Evolutionary conservation across 2,888 invertebrate species (phyloP).

Genomic region (Hypomecis atomaria): DNA sequence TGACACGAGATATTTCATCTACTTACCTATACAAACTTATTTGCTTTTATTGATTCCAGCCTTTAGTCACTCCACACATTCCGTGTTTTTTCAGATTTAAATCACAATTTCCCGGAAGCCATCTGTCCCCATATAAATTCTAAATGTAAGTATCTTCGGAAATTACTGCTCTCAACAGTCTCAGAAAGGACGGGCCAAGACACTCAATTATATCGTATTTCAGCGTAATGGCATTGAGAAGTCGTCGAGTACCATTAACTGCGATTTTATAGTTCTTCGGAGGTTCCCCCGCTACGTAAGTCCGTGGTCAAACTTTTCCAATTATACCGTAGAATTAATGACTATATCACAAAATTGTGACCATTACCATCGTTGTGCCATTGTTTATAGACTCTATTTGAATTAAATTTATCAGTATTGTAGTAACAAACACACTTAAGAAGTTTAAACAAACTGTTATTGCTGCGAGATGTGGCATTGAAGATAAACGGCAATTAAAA

Average conservation of each 20-base stretch:
- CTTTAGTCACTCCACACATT: not conserved
- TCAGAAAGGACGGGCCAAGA: conserved; percentile 47
- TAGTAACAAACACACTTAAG: conserved; percentile 27
- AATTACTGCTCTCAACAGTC: conserved; percentile 41
- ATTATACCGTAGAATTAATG: conserved; percentile 66
- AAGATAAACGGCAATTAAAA: conserved; percentile 27
- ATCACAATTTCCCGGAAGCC: conserved; percentile 16
- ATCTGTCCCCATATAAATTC: conserved; percentile 27
- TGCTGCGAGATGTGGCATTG: conserved; percentile 2
- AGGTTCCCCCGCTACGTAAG: conserved; percentile 48
- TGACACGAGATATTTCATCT: no score
- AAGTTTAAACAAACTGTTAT: conserved; percentile 21
- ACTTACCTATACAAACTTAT: no score
- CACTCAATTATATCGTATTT: conserved; percentile 66
- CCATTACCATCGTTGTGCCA: conserved; percentile 52
- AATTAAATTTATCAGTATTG: conserved; percentile 36
- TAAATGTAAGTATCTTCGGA: conserved; percentile 35
- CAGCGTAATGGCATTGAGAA: conserved; percentile 69
- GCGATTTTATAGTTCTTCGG: conserved; percentile 73
- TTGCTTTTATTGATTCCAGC: no score
- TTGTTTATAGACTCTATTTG: conserved; percentile 47
- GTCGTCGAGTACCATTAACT: conserved; percentile 66
- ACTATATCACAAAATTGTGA: conserved; percentile 62
- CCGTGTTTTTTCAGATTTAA: conserved; percentile 25
- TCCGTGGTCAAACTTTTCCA: conserved; percentile 67